Evolutionary conservation across 2,113 vertebrate species (phyloP).

Genomic region (Oreocharis arfaki): DNA sequence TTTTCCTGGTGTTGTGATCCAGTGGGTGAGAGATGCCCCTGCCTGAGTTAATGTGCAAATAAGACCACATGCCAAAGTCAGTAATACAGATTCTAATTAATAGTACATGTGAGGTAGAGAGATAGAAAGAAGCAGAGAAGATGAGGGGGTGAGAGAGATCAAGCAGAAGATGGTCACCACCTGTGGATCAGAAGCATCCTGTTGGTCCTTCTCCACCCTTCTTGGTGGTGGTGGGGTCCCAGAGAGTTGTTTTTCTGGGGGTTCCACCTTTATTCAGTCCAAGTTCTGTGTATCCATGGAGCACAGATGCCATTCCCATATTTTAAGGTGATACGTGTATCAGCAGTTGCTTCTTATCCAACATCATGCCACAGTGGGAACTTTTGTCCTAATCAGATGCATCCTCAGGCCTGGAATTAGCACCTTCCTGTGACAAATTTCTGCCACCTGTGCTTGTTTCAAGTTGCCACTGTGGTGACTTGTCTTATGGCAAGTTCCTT

Average conservation of each 20-base stretch:
- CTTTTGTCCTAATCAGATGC: not conserved
- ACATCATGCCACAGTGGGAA: not conserved
- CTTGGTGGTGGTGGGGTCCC: too few species aligned
- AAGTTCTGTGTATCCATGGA: accelerated
- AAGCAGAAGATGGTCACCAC: not conserved
- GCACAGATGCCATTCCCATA: not conserved
- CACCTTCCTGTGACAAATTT: not conserved
- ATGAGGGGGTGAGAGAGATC: not conserved
- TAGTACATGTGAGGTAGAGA: not conserved
- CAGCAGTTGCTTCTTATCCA: not conserved
- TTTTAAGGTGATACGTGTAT: not conserved
- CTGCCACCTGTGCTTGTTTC: not conserved
- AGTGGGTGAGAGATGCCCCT: not conserved
- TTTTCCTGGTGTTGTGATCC: not conserved
- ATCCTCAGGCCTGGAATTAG: not conserved
- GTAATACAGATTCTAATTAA: not conserved
- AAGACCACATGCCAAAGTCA: not conserved
- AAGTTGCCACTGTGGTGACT: not conserved
- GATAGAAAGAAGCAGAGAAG: not conserved
- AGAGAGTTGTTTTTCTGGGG: not conserved
- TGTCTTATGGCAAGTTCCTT: not conserved
- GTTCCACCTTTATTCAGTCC: not conserved
- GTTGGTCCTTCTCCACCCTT: not conserved
- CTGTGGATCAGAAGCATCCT: not conserved
- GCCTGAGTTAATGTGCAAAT: accelerated